Evolutionary conservation across 2,113 vertebrate species (phyloP), one percentile per base, ranked within the genome.

Genomic region (Tragulus kanchil): DNA sequence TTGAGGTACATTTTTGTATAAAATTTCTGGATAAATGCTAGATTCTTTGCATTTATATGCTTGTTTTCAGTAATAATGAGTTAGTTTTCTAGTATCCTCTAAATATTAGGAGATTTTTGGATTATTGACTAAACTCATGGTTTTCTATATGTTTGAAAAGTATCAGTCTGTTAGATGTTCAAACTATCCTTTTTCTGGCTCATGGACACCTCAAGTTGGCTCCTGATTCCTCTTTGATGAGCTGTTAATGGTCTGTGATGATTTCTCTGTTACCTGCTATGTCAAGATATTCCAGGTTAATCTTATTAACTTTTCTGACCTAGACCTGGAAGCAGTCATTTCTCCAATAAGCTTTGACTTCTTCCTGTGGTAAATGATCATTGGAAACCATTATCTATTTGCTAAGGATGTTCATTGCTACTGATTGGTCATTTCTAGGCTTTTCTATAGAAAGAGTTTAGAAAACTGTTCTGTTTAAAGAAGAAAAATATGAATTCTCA

Each of bases 1-100:
- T 75, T 79, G 45, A 62, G 25, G 26, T 84, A 89, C 5, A 77
- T 64, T 94, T 93, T 62, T 82, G 50, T 71, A 15, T 78, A 82
- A 87, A 75, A 85, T 31, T 8, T 82, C 52, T 79, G 67, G 45
- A 28, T 50, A 90, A 67, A 62, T 61, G 58, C 21, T 88, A 42
- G 48, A 71, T 79, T 69, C 14, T 96, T 89, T 73, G 8, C 31
- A 83, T 84, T 95, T 90, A 58, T 62, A 61, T 81, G 61, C 13
- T 84, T 69, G 36, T 61, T 87, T 92, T 83, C 50, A 67, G 58
- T 89, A 86, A 81, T 65, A 83, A 82, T 75, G 15, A 45, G 45
- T 82, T 77, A 54, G 17, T 79, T 81, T 88, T 65, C 50, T 89
- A 52, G 13, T 10, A 31, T 92, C 13, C 75, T 85, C 16, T 10